Conservation (phyloP, 2,113 vertebrate genomes). For the Macheiramphus alcinus region DNA sequence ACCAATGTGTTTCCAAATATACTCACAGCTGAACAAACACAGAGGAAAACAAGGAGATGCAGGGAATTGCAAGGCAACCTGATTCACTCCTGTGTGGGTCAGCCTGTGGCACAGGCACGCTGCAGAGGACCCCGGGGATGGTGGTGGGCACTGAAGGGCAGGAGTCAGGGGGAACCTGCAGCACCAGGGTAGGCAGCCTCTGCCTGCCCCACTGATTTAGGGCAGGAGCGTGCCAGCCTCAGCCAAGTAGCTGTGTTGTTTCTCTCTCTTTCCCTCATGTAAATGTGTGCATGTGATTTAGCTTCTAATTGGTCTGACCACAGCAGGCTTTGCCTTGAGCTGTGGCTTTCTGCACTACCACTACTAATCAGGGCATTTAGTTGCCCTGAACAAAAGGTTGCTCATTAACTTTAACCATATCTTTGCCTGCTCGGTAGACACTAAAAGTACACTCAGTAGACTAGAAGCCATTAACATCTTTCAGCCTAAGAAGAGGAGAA, state of each 20-base stretch:
- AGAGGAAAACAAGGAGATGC: neutral
- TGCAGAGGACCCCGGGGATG: rapidly evolving
- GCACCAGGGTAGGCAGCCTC: neutral
- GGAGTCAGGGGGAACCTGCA: neutral
- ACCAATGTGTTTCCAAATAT: conserved; percentile 31
- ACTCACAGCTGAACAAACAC: conserved; percentile 57
- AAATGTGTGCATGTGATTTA: neutral
- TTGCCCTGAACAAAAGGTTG: neutral
- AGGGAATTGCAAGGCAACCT: neutral
- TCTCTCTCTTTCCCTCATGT: neutral
- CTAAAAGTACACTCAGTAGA: neutral
- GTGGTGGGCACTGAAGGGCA: neutral
- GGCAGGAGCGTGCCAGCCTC: neutral
- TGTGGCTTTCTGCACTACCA: neutral
- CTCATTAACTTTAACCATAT: neutral
- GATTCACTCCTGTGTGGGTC: rapidly evolving
- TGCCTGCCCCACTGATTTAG: neutral
- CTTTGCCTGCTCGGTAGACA: neutral
- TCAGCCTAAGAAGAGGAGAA: neutral
- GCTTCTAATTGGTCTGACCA: neutral
- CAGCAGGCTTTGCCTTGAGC: neutral
- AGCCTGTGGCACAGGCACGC: neutral
- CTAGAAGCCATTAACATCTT: neutral
- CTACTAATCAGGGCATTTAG: neutral
- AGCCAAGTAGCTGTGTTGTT: neutral